These are phyloP conservation scores for Corythoichthys intestinalis DNA, from an alignment of 2,113 vertebrate species.

Conservation along the genomic window DNA sequence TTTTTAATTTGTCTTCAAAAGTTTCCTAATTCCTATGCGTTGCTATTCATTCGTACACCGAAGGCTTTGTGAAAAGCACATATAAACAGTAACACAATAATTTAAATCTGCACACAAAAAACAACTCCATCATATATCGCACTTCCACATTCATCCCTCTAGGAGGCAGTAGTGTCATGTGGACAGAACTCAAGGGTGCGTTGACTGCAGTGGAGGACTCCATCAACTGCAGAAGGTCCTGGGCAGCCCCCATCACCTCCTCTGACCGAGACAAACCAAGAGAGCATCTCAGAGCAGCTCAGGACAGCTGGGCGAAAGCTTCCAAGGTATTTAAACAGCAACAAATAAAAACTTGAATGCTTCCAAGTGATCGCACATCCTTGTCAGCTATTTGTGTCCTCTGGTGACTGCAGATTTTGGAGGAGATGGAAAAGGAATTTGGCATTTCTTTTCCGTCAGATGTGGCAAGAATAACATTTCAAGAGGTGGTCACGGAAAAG, in stretches of 20 bases:
- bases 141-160: background rate
- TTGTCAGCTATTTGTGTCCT: background rate
- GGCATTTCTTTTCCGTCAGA: conserved; percentile 59
- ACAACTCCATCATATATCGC: background rate
- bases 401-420: conserved; percentile 66
- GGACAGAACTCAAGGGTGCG: conserved; percentile 73
- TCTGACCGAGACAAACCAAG: conserved; percentile 35
- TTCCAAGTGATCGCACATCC: background rate
- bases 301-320: conserved; percentile 57
- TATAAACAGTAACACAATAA: too few relatives aligned
- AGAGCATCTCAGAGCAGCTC: conserved; percentile 58
- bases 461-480: conserved; percentile 38
- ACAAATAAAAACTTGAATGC: background rate
- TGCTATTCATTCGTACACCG: too few relatives aligned
- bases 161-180: conserved; percentile 62
- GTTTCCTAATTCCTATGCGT: background rate
- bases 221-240: conserved; percentile 69
- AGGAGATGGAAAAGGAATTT: conserved; percentile 72
- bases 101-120: too few relatives aligned
- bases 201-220: conserved; percentile 81
- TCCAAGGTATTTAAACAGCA: conserved; percentile 59
- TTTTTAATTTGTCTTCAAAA: background rate
- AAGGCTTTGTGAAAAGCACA: too few relatives aligned
- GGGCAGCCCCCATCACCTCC: conserved; percentile 47
- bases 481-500: conserved; percentile 47